These are phyloP conservation scores for Acromyrmex charruanus DNA, from an alignment of 1,140 invertebrate species.

Conservation along the genomic window DNA sequence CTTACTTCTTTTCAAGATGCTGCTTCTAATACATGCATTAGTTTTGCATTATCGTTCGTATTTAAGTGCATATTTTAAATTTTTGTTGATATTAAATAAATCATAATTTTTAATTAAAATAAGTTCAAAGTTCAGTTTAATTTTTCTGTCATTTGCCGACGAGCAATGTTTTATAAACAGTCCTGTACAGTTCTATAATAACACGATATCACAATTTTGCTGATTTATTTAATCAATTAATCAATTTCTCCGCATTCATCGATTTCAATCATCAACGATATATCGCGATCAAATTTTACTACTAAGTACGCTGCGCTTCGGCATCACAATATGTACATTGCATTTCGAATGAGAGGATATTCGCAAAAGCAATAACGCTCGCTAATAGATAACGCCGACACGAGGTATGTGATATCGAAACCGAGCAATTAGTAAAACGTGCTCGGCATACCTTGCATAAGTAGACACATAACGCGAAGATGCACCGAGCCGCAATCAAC, in stretches of 20 bases:
- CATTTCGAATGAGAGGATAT: slow-evolving; percentile 50
- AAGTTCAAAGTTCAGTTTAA: too few relatives aligned
- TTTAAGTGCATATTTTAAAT: neutral
- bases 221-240: slow-evolving; percentile 52
- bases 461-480: slow-evolving; percentile 6
- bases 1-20: neutral
- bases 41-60: slow-evolving; percentile 6
- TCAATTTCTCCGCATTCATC: slow-evolving; percentile 17
- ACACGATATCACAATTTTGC: neutral
- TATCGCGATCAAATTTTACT: slow-evolving; percentile 21
- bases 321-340: slow-evolving; percentile 35
- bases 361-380: slow-evolving; percentile 46
- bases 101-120: too few relatives aligned
- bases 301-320: neutral
- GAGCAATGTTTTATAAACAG: neutral
- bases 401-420: slow-evolving; percentile 43
- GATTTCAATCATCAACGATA: slow-evolving; percentile 20
- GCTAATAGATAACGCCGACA: slow-evolving; percentile 36
- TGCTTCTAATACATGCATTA: neutral
- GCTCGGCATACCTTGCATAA: slow-evolving; percentile 36
- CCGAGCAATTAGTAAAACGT: slow-evolving; percentile 60
- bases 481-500: neutral
- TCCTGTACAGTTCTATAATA: neutral
- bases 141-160: too few relatives aligned
- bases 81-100: too few relatives aligned